Base-by-base conservation (phyloP, 2,888 invertebrate genomes). In the Erebia epiphron region DNA sequence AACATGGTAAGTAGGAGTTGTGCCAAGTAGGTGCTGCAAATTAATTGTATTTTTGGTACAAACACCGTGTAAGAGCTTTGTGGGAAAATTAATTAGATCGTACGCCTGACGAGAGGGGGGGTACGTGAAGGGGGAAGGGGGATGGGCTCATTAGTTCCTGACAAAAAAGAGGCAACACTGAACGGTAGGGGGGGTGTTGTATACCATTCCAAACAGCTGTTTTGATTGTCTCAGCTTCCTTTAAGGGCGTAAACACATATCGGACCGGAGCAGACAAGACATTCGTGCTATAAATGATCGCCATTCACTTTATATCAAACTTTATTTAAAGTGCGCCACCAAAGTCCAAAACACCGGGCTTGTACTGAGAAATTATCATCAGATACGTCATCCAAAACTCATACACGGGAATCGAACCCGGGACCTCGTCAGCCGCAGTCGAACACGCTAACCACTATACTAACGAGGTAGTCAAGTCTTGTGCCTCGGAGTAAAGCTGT, bases 31-130 rank as follows among this genome's bases (percentile, higher is more conserved):
- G 46, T 56, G 62, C 49, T 43, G 68, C n/a, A 68, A 64, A 64
- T 64, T 71, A 68, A 71, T 71, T 60, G 60, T 71, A 68, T 71
- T 71, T 68, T 71, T 64, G 71, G 58, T 68, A 62, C 49, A 26
- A 70, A 71, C 64, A 64, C 35, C 64, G 68, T 64, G 67, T 70
- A 57, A 71, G 58, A 68, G 68, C 68, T 71, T 71, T 71, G 64
- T 68, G 64, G 67, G 56, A 21, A 58, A 67, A 46, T 63, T 70
- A 70, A 70, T 70, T 67, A 70, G 57, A 63, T 46, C 54, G 62
- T 62, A 49, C 63, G 61, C 54, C 60, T 43, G 60, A 60, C 16
- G 57, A 43, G 46, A 9, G 14, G 62, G n/a, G 46, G 41, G 60
- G 10, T 54, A 52, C 1, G n/a, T 52, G 5, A 9, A n/a, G 50